These are phyloP conservation scores for Standfussiana lucernea DNA, from an alignment of 2,888 invertebrate genomes.

Conservation along the genomic window DNA sequence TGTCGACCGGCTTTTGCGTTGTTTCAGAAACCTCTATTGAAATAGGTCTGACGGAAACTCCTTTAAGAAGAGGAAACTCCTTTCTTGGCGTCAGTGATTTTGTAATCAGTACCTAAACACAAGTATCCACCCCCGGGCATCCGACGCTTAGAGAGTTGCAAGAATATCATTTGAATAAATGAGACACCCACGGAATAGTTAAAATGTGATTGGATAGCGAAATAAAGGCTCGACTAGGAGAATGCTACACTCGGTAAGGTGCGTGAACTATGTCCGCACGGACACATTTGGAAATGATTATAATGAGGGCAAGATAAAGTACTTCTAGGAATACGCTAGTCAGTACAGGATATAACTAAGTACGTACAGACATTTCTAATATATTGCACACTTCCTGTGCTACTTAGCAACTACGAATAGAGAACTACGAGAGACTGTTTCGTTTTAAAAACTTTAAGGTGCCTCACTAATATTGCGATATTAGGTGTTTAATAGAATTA, in stretches of 20 bases:
- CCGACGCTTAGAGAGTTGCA: constrained; percentile 62
- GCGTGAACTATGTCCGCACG: constrained; percentile 13
- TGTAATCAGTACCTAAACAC: constrained; percentile 50
- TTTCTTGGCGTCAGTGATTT: constrained; percentile 57
- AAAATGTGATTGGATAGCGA: constrained; percentile 51
- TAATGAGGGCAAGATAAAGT: constrained; percentile 26
- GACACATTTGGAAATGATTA: constrained; percentile 25
- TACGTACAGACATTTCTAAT: constrained; percentile 29
- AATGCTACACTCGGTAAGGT: constrained; percentile 13
- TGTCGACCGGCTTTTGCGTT: constrained; percentile 47
- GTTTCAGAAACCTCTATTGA: constrained; percentile 36
- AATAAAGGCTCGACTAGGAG: constrained; percentile 45
- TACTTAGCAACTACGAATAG: constrained; percentile 2
- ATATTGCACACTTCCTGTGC: constrained; percentile 55
- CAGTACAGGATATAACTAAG: constrained; percentile 29
- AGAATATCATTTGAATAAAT: constrained; percentile 66
- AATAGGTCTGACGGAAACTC: constrained; percentile 21
- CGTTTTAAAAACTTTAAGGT: not conserved
- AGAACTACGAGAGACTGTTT: not conserved
- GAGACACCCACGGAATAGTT: constrained; percentile 61
- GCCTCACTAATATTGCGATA: not conserved
- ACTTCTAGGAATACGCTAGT: constrained; percentile 24
- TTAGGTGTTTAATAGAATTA: not conserved
- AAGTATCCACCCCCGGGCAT: constrained; percentile 50
- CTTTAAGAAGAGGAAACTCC: constrained; percentile 36